These are phyloP conservation scores for Apodemia zela DNA, from an alignment of 2,888 invertebrate genomes.

Conservation along the genomic window DNA sequence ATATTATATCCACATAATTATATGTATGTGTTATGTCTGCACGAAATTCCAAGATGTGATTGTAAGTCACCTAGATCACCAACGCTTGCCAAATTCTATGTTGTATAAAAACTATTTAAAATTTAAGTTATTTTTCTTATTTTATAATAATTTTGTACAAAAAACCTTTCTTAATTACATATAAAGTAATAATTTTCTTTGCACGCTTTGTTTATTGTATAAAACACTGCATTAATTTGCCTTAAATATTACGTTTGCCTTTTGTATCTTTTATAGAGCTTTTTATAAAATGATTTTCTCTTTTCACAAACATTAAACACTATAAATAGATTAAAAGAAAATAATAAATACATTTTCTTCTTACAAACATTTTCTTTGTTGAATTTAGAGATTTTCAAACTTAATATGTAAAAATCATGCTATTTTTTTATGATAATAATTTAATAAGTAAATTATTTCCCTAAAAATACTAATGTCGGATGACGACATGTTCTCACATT, in stretches of 20 bases:
- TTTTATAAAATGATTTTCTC: constrained; percentile 58
- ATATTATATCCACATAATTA: neutral
- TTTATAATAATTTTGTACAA: constrained; percentile 13
- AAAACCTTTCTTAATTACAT: neutral
- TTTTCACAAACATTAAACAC: constrained; percentile 78
- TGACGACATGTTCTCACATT: neutral
- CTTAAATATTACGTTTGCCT: constrained; percentile 4
- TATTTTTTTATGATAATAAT: neutral
- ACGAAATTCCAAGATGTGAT: constrained; percentile 30
- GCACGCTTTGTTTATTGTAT: constrained; percentile 15
- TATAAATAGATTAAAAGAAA: constrained; percentile 12
- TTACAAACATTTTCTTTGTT: neutral
- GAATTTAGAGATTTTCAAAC: neutral
- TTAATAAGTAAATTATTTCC: neutral
- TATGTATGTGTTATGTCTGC: constrained; percentile 43
- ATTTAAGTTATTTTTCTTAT: neutral
- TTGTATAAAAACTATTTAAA: neutral
- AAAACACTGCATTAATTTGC: constrained; percentile 24
- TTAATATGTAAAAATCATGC: neutral
- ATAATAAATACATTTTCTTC: neutral
- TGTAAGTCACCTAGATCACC: constrained; percentile 20
- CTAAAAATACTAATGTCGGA: neutral
- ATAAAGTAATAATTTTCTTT: neutral
- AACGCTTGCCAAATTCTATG: constrained; percentile 17
- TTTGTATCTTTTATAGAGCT: constrained; percentile 18